Evolutionary conservation across 1,140 invertebrate genomes (phyloP), one percentile per base, ranked within the genome.

Genomic region (Papilio machaon): DNA sequence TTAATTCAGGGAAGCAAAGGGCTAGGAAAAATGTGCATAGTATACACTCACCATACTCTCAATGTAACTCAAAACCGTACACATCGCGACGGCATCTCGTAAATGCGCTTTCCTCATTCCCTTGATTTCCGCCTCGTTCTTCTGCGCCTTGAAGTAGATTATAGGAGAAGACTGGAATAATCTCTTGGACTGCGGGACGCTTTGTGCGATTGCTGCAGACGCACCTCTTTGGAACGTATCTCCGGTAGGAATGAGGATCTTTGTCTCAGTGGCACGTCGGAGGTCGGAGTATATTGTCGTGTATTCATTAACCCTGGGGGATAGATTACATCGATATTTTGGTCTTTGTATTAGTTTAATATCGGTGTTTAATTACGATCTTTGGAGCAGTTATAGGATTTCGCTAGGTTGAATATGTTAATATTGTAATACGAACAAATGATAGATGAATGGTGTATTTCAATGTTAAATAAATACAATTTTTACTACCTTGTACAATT

Each of bases 101-200:
- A 98, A 91, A 92, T 99, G 98, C 5, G 98, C 97, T 75, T 95
- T 96, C 84, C 96, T 96, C 98, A 99, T 99, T 79, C 98, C 98
- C 60, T 96, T 95, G 60, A 97, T 96, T 95, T 99, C 99, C 0
- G 96, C 95, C 4, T 95, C 88, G 91, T 99, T 99, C 92, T 99
- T 99, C 70, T 97, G 96, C 0, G 98, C 97, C 87, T 98, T 98
- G 90, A 98, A 95, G 52, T 96, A 95, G 30, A 98, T 96, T 13
- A 99, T 96, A 0, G 98, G 97, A 0, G 97, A 98, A 2, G 96
- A 91, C 82, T 95, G 95, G 49, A 95, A 94, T 8, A 96, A 87
- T 43, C 96, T 90, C 87, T 96, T 96, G 38, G 95, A 90, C 11
- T 90, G 85, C 0, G 96, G 95, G 73, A 98, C 96, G 19, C 96